Base-by-base conservation (phyloP, 2,888 invertebrate genomes). In the Gari tellinella region DNA sequence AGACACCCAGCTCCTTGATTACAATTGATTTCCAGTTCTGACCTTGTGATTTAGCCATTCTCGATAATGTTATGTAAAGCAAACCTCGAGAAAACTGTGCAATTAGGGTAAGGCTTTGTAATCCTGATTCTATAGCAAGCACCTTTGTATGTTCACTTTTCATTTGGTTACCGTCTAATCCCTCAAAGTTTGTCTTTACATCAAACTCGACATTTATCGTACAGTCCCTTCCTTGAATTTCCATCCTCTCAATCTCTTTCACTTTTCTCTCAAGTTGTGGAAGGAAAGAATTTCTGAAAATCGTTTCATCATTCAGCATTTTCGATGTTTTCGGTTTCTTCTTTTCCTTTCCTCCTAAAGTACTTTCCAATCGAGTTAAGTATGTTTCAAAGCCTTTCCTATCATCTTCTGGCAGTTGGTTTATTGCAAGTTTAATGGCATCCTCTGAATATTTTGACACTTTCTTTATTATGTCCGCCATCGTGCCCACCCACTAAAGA, bases 391-490 rank as follows among this genome's bases (percentile, higher is more conserved):
- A 43, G 17, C 17, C 4, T 43, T 43, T 17, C 17, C 17, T 43
- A 17, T 43, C 43, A 43, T 17, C 12, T 17, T 43, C 17, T 17
- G 43, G 43, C 17, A 43, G 17, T 17, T 43, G 15, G n/a, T 43
- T 43, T 43, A 43, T 43, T 8, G 40, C 40, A 40, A 40, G 8
- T 40, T 40, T 40, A 14, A 40, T 8, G 8, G 43, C 43, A 43
- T 43, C 43, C 17, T 43, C 43, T 17, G 3, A 43, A 17, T 17
- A 43, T 43, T 43, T 43, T 43, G 43, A 43, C 43, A 43, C n/a
- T 17, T 43, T 15, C 17, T 43, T 43, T 43, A 43, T 43, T 43
- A 51, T 10, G 8, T n/a, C 52, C 52, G 37, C 25, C 52, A 52
- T 37, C 31, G n/a, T 25, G 15, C 14, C 37, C 26, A 52, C 5